Conservation (phyloP, 2,113 vertebrate species). For the Synodontis membranacea region DNA sequence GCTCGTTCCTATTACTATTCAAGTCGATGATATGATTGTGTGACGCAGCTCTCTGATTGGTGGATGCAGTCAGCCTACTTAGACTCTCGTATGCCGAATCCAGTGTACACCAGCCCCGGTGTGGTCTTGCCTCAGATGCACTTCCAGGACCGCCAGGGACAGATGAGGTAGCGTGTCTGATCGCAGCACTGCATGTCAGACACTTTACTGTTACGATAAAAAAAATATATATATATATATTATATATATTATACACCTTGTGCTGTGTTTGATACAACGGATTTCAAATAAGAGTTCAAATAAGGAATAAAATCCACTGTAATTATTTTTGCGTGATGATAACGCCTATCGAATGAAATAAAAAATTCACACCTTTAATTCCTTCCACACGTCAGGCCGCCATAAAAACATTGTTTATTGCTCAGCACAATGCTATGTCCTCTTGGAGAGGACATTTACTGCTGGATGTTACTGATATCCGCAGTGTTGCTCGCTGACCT, state of each 20-base stretch:
- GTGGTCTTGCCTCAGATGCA: slow-evolving; percentile 88
- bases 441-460: neutral
- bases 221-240: no score
- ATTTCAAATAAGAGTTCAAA: neutral
- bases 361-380: neutral
- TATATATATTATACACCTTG: neutral
- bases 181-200: neutral
- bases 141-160: slow-evolving; percentile 92
- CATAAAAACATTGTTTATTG: neutral
- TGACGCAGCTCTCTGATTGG: slow-evolving; percentile 89
- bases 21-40: neutral
- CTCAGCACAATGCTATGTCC: slow-evolving; percentile 15
- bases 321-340: neutral
- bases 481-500: slow-evolving; percentile 64
- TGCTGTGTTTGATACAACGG: neutral
- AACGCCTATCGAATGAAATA: neutral
- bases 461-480: slow-evolving; percentile 19
- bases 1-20: neutral
- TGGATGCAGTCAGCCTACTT: slow-evolving; percentile 95
- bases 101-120: slow-evolving; percentile 89
- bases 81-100: slow-evolving; percentile 90
- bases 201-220: neutral
- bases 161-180: slow-evolving; percentile 83
- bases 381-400: neutral
- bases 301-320: neutral